A percentile compares a stretch with the other conserved stretches of the same genome.
Evolutionary conservation across 2,888 invertebrate species (phyloP).

Genomic region (Harpalus rufipes): DNA sequence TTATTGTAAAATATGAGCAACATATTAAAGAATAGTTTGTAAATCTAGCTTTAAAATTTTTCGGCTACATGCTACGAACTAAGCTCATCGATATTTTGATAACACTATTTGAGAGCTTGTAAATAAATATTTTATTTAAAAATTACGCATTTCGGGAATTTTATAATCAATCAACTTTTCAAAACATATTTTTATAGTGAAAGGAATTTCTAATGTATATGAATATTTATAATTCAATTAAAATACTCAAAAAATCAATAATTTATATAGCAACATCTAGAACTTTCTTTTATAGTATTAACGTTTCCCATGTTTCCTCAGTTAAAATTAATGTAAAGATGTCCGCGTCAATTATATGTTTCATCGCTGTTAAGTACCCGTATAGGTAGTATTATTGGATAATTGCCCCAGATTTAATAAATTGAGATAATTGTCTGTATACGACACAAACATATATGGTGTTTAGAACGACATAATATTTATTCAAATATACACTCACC

Average conservation of each 20-base stretch:
- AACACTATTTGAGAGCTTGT: no score
- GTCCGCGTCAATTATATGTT: constrained; percentile 42
- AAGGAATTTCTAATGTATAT: neutral
- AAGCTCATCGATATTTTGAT: no score
- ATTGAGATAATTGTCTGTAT: constrained; percentile 59
- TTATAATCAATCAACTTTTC: neutral
- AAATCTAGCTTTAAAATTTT: neutral
- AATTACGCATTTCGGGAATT: no score
- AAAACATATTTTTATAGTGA: neutral
- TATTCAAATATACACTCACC: neutral
- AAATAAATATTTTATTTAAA: neutral
- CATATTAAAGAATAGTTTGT: neutral
- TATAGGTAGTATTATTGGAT: constrained; percentile 60
- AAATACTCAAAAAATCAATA: no score
- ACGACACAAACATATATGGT: constrained; percentile 33
- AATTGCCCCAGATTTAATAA: constrained; percentile 65
- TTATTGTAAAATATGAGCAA: neutral
- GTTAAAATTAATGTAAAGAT: constrained; percentile 43
- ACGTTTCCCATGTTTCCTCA: constrained; percentile 29
- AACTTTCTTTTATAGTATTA: constrained; percentile 16
- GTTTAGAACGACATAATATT: constrained; percentile 5
- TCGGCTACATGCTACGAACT: no score
- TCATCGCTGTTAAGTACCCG: constrained; percentile 54
- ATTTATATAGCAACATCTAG: no score
- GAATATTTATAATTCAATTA: neutral